Conservation (phyloP, 2,113 vertebrate genomes). For the Epinephelus cyanopodus region DNA sequence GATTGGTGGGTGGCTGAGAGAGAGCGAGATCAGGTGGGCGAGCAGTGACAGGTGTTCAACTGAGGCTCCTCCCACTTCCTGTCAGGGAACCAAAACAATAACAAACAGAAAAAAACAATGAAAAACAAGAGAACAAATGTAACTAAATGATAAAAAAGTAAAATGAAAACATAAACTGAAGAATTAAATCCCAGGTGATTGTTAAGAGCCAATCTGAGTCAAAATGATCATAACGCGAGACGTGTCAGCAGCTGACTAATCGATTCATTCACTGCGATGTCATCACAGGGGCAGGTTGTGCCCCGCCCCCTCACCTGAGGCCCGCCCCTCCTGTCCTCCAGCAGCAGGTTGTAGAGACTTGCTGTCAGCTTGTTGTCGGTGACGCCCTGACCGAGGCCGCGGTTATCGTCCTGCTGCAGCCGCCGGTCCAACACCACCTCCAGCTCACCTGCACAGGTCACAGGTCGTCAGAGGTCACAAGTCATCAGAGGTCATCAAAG, state of each 20-base stretch:
- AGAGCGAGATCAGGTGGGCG: conserved; percentile 88
- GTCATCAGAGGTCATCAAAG: background rate
- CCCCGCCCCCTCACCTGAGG: conserved; percentile 39
- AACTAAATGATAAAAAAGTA: no score
- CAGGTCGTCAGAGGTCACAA: background rate
- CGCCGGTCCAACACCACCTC: conserved; percentile 95
- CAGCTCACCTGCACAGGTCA: conserved; percentile 87
- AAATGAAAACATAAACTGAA: no score
- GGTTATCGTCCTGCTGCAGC: conserved; percentile 96
- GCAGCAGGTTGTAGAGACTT: conserved; percentile 88
- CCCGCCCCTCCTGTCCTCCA: conserved; percentile 85
- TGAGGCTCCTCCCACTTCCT: conserved; percentile 80
- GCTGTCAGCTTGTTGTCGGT: conserved; percentile 95
- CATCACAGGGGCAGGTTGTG: no score
- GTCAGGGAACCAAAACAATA: conserved; percentile 8
- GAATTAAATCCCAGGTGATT: no score
- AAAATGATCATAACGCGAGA: no score
- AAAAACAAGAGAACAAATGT: no score
- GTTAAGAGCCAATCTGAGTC: no score
- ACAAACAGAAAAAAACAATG: no score
- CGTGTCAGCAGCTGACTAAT: no score
- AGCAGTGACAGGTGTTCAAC: conserved; percentile 91
- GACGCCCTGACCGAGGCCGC: conserved; percentile 94
- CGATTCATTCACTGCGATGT: no score
- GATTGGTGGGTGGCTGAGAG: conserved; percentile 89